Evolutionary conservation across 2,888 invertebrate genomes (phyloP).

Genomic region (Callinectes sapidus): DNA sequence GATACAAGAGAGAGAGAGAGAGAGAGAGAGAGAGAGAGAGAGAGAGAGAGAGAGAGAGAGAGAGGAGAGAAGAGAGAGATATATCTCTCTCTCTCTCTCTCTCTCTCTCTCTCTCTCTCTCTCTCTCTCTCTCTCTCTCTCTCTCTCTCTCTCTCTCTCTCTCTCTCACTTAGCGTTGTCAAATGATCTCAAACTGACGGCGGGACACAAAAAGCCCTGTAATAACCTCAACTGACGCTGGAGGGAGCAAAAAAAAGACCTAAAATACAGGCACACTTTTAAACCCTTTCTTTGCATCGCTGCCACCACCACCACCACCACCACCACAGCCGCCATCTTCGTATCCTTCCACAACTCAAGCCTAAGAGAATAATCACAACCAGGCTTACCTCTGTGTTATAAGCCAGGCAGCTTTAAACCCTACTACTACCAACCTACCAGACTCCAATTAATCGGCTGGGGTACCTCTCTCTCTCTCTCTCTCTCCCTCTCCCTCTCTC

Average conservation of each 20-base stretch:
- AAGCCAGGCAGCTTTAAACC: slow-evolving; percentile 17
- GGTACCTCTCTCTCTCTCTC: not conserved
- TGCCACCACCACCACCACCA: not conserved
- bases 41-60: not conserved
- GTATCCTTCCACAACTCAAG: not conserved
- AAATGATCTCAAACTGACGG: not conserved
- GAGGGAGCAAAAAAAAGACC: not conserved
- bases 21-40: not conserved
- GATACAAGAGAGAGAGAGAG: not conserved
- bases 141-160: too few species aligned
- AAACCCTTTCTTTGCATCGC: not conserved
- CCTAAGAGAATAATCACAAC: not conserved
- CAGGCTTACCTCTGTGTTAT: not conserved
- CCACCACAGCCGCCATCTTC: not conserved
- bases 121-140: not conserved
- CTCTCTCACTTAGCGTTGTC: not conserved
- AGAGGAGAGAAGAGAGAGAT: slow-evolving; percentile 6
- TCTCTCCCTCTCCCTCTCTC: not conserved
- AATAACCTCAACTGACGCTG: not conserved
- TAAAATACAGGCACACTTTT: not conserved
- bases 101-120: too few species aligned
- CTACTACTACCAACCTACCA: not conserved
- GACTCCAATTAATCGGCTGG: slow-evolving; percentile 2
- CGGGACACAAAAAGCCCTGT: not conserved
- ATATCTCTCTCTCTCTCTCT: too few species aligned